Conservation (phyloP, 2,113 vertebrate species). For the Hydrochoerus hydrochaeris region DNA sequence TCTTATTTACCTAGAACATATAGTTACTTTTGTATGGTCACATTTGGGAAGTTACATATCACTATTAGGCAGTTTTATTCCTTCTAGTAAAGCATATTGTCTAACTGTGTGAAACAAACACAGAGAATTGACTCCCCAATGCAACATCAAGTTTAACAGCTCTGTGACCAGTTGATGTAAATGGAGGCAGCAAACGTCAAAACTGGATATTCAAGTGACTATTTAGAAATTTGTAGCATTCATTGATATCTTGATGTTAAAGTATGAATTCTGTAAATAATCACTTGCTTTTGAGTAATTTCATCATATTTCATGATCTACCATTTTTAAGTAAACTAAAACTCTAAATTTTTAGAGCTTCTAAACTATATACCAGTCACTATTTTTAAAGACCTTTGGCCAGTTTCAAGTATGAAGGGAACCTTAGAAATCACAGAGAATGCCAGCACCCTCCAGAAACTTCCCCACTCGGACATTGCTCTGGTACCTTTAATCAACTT, state of each 20-base stretch:
- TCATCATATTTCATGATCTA: background rate
- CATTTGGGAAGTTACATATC: too few relatives aligned
- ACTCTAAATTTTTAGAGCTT: background rate
- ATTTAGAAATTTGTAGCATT: background rate
- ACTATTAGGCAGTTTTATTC: background rate
- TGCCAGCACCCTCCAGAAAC: background rate
- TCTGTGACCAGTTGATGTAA: background rate
- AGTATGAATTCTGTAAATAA: too few relatives aligned
- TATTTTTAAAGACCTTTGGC: background rate
- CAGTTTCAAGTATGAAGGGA: background rate
- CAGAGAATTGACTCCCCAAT: background rate
- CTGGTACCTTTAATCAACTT: conserved; percentile 72
- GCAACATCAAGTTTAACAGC: background rate
- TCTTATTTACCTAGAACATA: too few relatives aligned
- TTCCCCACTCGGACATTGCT: background rate
- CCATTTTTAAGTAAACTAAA: background rate
- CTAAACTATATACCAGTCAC: too few relatives aligned
- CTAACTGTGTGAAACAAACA: background rate
- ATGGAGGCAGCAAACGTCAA: background rate
- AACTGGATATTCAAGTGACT: too few relatives aligned
- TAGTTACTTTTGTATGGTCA: too few relatives aligned
- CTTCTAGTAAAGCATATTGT: background rate
- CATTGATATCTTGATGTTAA: too few relatives aligned
- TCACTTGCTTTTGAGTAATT: too few relatives aligned
- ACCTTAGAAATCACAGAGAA: background rate